Evolutionary conservation across 2,888 invertebrate species (phyloP), one percentile per base, ranked within the genome.

Genomic region (Agrenia bidenticulata): DNA sequence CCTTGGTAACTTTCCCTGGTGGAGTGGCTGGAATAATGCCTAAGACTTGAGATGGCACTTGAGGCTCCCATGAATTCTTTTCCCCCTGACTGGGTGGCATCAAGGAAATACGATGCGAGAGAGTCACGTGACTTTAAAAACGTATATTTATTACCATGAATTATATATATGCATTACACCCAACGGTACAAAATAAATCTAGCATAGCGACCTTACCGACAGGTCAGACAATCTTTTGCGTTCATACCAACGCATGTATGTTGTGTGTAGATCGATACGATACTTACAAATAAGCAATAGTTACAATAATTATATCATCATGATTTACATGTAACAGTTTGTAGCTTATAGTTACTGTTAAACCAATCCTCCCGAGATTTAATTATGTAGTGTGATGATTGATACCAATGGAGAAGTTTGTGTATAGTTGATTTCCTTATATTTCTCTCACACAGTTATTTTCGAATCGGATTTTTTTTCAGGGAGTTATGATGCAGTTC

Each of bases 161-260:
- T 54, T 41, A 57, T 39, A 45, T 57, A 56, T 63, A 59, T 59
- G 62, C 63, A 66, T 62, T 66, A 58, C 66, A 66, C 60, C 50
- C 59, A 66, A 66, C 60, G 59, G 66, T 66, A 66, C 57, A 66
- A 66, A 66, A 66, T 66, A 66, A 66, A 63, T 66, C 63, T 66
- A 66, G 62, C 51, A 59, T 66, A 63, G 59, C 58, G 63, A 63
- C 66, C 66, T 66, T 66, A 66, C 59, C 66, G 66, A 66, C 56
- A 66, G 66, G 66, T 59, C 66, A 32, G 17, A 24, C 5, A 51
- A 32, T 19, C 23, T 51, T 51, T 51, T 51, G 24, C 13, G 21
- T 21, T 51, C 21, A 24, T 23, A 32, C 11, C 32, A 32, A 45
- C 45, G 17, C n/a, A 45, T 45, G 32, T 32, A 32, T 15, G 4